These are phyloP conservation scores for Tympanuchus pallidicinctus DNA, from an alignment of 2,113 vertebrate genomes.

Conservation along the genomic window DNA sequence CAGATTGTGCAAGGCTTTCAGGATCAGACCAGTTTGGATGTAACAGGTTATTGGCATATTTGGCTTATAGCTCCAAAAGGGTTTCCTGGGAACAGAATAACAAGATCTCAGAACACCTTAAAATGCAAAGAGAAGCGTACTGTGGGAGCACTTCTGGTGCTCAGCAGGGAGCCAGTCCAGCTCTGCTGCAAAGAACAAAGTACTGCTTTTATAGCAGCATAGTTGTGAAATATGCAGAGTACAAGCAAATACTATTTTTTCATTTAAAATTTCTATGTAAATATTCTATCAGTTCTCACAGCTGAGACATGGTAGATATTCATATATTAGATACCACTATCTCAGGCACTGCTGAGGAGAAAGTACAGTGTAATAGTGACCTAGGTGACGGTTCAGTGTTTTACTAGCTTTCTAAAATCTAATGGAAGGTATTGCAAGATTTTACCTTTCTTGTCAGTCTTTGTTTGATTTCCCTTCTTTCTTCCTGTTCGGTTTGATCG, in stretches of 20 bases:
- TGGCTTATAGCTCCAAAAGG: neutral
- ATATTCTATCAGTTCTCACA: neutral
- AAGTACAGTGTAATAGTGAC: neutral
- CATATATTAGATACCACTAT: neutral
- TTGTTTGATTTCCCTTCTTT: constrained; percentile 96
- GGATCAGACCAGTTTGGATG: neutral
- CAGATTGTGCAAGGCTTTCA: neutral
- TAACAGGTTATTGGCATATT: neutral
- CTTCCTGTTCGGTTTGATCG: constrained; percentile 95
- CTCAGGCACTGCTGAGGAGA: neutral
- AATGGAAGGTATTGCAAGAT: neutral
- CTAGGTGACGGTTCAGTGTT: neutral
- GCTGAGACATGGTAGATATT: neutral
- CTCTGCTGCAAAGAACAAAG: neutral
- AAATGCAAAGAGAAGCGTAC: neutral
- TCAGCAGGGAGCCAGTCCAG: neutral
- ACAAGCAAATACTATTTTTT: neutral
- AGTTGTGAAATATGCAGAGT: neutral
- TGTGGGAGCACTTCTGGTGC: neutral
- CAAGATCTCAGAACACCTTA: neutral
- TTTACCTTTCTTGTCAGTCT: constrained; percentile 95
- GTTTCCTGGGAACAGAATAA: neutral
- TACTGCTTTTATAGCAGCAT: neutral
- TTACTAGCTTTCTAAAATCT: neutral
- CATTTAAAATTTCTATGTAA: neutral